phyloP scores from a whole-genome alignment of 2,113 vertebrate species.

The Charina bottae region DNA sequence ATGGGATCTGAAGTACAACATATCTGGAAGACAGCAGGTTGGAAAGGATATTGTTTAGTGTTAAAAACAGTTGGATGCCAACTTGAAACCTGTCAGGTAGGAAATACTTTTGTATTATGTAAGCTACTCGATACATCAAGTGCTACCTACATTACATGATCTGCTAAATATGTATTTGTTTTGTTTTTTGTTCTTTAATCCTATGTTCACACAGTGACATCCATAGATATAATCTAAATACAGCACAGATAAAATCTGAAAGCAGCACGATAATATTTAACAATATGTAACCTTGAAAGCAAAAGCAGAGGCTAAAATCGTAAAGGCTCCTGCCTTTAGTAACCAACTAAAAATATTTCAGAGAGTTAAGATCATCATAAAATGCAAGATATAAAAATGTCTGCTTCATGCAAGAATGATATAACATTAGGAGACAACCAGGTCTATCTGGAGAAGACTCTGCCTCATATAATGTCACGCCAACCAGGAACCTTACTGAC shows the following conservation, averaged over 20 bases:
- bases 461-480: neutral
- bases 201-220: neutral
- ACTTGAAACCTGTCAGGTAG: neutral
- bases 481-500: neutral
- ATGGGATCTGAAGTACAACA: neutral
- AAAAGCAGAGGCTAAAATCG: neutral
- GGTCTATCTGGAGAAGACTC: neutral
- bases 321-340: neutral
- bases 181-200: neutral
- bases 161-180: neutral
- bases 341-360: neutral
- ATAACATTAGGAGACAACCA: too few species aligned
- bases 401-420: neutral
- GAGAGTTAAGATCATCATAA: neutral
- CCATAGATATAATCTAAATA: neutral
- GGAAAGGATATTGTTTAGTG: neutral
- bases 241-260: neutral
- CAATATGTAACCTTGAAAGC: neutral
- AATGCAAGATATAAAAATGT: neutral
- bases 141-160: neutral
- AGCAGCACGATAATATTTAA: neutral
- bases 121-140: neutral
- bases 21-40: neutral
- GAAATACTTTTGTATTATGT: neutral
- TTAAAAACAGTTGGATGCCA: neutral